Evolutionary conservation across 2,113 vertebrate species (phyloP).

Genomic region (Podocnemis expansa): DNA sequence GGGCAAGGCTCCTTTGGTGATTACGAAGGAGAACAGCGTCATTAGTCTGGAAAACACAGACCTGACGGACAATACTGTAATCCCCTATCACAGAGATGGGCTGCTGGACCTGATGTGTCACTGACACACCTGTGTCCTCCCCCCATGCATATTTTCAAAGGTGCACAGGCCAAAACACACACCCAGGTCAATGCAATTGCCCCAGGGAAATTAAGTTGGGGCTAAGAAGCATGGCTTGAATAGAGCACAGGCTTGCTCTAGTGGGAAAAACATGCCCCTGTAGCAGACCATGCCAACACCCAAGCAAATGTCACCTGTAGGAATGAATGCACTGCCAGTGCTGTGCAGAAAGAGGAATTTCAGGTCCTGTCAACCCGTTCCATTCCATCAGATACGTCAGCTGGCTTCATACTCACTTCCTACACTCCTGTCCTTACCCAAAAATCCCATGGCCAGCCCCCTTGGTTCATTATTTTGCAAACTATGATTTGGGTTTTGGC

Average conservation of each 20-base stretch:
- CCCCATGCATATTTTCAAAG: neutral
- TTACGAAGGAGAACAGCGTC: neutral
- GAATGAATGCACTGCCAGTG: neutral
- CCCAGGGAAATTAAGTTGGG: rapidly evolving
- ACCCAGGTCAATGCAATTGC: neutral
- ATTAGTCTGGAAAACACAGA: neutral
- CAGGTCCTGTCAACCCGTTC: neutral
- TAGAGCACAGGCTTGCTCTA: neutral
- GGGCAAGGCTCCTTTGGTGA: neutral
- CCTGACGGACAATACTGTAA: neutral
- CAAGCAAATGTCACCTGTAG: neutral
- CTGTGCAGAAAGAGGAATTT: neutral
- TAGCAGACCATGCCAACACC: neutral
- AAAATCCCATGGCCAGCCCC: neutral
- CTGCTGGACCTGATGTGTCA: neutral
- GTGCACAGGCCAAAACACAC: rapidly evolving
- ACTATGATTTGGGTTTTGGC: neutral
- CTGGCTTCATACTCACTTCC: neutral
- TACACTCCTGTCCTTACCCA: neutral
- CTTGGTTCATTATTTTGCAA: neutral
- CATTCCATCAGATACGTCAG: too few species aligned
- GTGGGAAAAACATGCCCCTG: neutral
- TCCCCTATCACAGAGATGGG: neutral
- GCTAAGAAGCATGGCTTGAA: neutral
- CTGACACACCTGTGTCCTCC: neutral